These are phyloP conservation scores for Stenichneumon culpator DNA, from an alignment of 2,888 invertebrate species.

Conservation along the genomic window DNA sequence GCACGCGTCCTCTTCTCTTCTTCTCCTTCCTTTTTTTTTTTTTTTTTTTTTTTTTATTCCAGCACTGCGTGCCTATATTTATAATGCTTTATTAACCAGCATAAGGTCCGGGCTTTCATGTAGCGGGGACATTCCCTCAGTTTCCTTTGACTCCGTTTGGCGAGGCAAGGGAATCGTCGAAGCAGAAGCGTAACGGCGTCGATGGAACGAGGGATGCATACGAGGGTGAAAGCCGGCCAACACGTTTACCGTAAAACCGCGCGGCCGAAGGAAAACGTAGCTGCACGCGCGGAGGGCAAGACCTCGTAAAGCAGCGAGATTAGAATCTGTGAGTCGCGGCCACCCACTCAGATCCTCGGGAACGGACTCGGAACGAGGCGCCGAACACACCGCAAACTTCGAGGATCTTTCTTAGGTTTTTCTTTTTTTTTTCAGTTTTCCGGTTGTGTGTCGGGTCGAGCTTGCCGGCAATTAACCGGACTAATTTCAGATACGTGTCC, in stretches of 20 bases:
- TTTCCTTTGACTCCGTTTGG: constrained; percentile 41
- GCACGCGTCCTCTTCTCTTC: constrained; percentile 81
- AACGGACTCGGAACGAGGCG: constrained; percentile 15
- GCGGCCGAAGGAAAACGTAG: constrained; percentile 48
- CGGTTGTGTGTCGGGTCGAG: constrained; percentile 30
- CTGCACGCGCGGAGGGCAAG: constrained; percentile 60
- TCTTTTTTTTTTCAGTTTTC: constrained; percentile 35
- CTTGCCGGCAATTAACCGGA: constrained; percentile 60
- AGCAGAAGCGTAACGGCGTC: constrained; percentile 10
- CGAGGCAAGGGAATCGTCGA: constrained; percentile 25
- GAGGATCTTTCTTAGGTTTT: constrained; percentile 57
- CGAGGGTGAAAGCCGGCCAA: constrained; percentile 54
- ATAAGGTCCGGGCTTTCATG: constrained; percentile 69
- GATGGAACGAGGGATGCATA: constrained; percentile 63
- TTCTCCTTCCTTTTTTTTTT: constrained; percentile 34
- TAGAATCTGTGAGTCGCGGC: constrained; percentile 70
- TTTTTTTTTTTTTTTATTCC: constrained; percentile 2
- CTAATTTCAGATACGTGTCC: constrained; percentile 63
- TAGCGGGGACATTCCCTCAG: constrained; percentile 31
- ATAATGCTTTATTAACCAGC: constrained; percentile 84
- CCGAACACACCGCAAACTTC: constrained; percentile 56
- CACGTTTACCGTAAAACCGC: constrained; percentile 44
- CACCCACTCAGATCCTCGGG: constrained; percentile 68
- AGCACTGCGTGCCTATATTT: constrained; percentile 82
- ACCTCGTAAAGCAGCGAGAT: constrained; percentile 72